A percentile compares a stretch with the other conserved stretches of the same genome.
These are phyloP conservation scores for Caenorhabditis latens DNA, from an alignment of 1,140 invertebrate genomes.

Conservation along the genomic window DNA sequence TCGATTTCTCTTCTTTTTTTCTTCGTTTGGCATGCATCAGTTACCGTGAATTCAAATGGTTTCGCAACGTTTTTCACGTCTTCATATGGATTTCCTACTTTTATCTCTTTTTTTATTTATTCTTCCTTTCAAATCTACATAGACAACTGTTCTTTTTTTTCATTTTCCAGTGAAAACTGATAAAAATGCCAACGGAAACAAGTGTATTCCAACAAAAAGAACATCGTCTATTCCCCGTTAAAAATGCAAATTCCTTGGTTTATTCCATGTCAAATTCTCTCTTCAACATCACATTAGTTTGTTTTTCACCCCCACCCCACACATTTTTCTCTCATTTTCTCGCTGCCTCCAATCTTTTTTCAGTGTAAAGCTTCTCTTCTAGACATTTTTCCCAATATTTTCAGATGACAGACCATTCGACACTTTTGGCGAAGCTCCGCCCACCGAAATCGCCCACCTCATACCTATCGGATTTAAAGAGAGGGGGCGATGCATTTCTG, in stretches of 20 bases:
- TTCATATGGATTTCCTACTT: not conserved
- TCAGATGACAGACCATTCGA: too few relatives aligned
- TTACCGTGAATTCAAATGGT: constrained; percentile 9
- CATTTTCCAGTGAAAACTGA: not conserved
- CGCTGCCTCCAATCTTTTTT: not conserved
- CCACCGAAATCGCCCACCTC: too few relatives aligned
- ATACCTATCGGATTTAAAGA: too few relatives aligned
- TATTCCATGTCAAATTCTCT: not conserved
- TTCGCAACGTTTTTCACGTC: not conserved
- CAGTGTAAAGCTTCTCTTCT: not conserved
- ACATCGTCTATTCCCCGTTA: not conserved
- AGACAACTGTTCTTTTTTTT: not conserved
- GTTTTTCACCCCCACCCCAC: not conserved
- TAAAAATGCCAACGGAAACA: not conserved
- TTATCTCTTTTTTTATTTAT: not conserved
- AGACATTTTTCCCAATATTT: not conserved
- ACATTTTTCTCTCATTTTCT: constrained; percentile 6
- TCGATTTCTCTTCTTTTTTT: constrained; percentile 33
- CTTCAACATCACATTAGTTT: not conserved
- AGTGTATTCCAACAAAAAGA: not conserved
- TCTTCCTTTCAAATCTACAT: too few relatives aligned
- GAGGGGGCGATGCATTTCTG: not conserved
- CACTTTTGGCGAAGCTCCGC: too few relatives aligned
- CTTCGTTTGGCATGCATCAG: constrained; percentile 18
- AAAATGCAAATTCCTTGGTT: constrained; percentile 4